Evolutionary conservation across 2,888 invertebrate genomes (phyloP), one percentile per base, ranked within the genome.

Genomic region (Trissoscelio sp.): DNA sequence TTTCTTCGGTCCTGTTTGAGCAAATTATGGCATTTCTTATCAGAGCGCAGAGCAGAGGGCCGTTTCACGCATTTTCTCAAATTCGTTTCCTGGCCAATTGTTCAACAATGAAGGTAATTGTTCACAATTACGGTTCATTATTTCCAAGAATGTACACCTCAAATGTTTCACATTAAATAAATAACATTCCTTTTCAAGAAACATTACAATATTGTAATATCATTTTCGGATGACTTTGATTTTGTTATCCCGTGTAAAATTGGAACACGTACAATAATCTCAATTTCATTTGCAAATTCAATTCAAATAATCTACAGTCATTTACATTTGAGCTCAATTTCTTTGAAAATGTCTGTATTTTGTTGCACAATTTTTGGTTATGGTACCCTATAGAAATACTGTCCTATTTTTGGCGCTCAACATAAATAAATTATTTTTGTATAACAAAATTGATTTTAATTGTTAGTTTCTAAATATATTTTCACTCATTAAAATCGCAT

Each of bases 21-120:
- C 86, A 85, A 88, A 89, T 87, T 86, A 90, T 90, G 89, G 89
- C 89, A 89, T 90, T 88, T 88, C 87, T 88, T 87, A 88, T 90
- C 85, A 88, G 88, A 84, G 82, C 34, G 2, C 73, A n/a, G 67
- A 67, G 85, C 74, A 86, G 85, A 83, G 84, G 85, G 84, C 78
- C 85, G 73, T 87, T 84, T 83, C 84, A 87, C 85, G 86, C 85
- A 85, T 85, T 86, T 87, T 88, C 86, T 80, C 87, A 86, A 84
- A 86, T 89, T 84, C 89, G 89, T 87, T 88, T 85, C 83, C 87
- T 87, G 84, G 83, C 85, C 83, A 87, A 81, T 85, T 83, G 86
- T 82, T 84, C 87, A 69, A 87, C 85, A 85, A 90, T 90, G 90
- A 90, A 90, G 90, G 90, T 90, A 86, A 88, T 83, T 85, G 44